Evolutionary conservation across 2,888 invertebrate species (phyloP).

Genomic region (Psylliodes chrysocephalus): DNA sequence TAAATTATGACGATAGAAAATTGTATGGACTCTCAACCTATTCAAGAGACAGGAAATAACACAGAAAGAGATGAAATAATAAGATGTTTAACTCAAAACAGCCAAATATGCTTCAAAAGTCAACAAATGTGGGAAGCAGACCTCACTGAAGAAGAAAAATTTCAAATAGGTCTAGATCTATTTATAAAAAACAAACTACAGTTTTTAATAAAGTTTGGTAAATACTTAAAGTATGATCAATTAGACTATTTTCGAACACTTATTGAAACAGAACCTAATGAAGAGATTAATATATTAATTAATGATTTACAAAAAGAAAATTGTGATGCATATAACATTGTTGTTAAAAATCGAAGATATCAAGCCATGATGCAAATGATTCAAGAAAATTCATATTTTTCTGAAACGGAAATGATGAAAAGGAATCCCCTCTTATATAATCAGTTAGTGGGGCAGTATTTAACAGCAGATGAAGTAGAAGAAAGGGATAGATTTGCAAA

Average conservation of each 20-base stretch:
- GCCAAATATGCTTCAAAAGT: conserved; percentile 79
- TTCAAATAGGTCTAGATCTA: conserved; percentile 72
- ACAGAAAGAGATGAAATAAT: conserved; percentile 70
- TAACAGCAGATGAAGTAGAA: conserved; percentile 80
- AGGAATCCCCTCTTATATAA: conserved; percentile 91
- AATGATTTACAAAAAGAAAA: conserved; percentile 67
- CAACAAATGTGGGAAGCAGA: conserved; percentile 85
- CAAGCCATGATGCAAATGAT: conserved; percentile 82
- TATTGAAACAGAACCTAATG: conserved; percentile 56
- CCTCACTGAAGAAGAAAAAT: conserved; percentile 75
- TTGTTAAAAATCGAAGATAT: conserved; percentile 78
- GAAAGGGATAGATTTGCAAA: conserved; percentile 69
- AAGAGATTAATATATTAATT: conserved; percentile 73
- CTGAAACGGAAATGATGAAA: conserved; percentile 93
- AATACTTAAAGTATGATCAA: conserved; percentile 74
- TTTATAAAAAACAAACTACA: conserved; percentile 73
- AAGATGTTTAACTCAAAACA: conserved; percentile 70
- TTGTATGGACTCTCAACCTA: neutral
- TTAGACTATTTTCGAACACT: conserved; percentile 74
- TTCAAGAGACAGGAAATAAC: conserved; percentile 25
- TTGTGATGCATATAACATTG: conserved; percentile 60
- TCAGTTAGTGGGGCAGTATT: conserved; percentile 86
- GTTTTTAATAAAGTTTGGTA: conserved; percentile 83
- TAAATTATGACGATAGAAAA: neutral
- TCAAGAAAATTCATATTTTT: conserved; percentile 80